Percentiles rank a stretch among this genome's conserved stretches.
phyloP scores from a whole-genome alignment of 2,113 vertebrate species.

The Spheniscus mendiculus region DNA sequence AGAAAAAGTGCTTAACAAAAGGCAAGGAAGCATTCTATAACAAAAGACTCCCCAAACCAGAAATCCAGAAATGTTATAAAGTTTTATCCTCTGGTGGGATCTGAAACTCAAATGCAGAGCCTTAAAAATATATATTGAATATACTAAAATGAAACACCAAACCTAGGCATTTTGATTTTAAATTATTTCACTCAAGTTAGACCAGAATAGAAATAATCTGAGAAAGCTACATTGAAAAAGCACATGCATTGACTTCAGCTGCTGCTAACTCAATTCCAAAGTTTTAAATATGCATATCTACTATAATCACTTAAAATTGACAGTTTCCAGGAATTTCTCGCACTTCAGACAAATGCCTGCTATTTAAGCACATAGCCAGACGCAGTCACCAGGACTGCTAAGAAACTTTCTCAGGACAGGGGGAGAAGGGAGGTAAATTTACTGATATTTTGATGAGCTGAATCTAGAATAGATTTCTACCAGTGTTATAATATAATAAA shows the following conservation, averaged over 20 bases:
- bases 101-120: conserved; percentile 17
- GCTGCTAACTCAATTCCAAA: conserved; percentile 8
- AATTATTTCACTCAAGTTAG: conserved; percentile 30
- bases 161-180: not conserved
- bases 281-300: not conserved
- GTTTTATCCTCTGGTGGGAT: not conserved
- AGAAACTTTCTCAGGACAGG: not conserved
- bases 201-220: conserved; percentile 23
- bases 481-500: not conserved
- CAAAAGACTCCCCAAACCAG: not conserved
- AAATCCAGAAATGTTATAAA: conserved; percentile 5
- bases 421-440: not conserved
- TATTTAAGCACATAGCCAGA: not conserved
- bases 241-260: not conserved
- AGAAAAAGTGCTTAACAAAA: not conserved
- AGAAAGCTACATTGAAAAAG: conserved; percentile 9
- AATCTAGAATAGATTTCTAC: not conserved
- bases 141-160: not conserved
- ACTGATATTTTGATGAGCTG: not conserved
- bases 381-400: not conserved
- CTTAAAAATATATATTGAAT: not conserved
- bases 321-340: conserved; percentile 14
- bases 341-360: conserved; percentile 12
- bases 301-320: conserved; percentile 37
- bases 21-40: not conserved